Percentiles rank a stretch among this genome's conserved stretches.
Evolutionary conservation across 2,113 vertebrate genomes (phyloP).

Genomic region (Cyrtonyx montezumae): DNA sequence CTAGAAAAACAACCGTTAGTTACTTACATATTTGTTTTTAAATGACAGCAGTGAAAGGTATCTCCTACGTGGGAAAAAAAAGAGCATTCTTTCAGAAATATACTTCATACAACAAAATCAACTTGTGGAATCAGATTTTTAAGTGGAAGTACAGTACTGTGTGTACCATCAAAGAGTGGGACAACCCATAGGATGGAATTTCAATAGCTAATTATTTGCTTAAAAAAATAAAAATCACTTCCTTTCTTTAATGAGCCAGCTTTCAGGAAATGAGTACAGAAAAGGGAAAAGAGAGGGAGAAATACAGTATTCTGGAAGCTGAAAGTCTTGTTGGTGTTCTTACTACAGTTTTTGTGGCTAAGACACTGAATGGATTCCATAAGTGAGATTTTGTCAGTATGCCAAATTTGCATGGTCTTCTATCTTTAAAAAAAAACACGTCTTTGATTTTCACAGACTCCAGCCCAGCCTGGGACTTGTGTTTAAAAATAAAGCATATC

Average conservation of each 20-base stretch:
- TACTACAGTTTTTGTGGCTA: conserved; percentile 58
- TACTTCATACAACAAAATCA: neutral
- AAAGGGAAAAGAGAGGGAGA: conserved; percentile 20
- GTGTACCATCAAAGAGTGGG: neutral
- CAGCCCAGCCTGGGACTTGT: conserved; percentile 43
- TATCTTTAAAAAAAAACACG: conserved; percentile 50
- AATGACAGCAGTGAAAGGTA: neutral
- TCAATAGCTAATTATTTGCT: conserved; percentile 33
- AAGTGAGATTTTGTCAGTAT: conserved; percentile 62
- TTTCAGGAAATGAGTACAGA: conserved; percentile 35
- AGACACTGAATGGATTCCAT: conserved; percentile 69
- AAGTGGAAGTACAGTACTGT: neutral
- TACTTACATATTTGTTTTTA: neutral
- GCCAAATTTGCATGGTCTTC: conserved; percentile 70
- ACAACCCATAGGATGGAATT: conserved; percentile 1
- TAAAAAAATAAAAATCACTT: neutral
- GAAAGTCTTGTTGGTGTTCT: conserved; percentile 27
- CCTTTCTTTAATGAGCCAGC: conserved; percentile 22
- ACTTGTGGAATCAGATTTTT: neutral
- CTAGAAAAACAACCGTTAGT: neutral
- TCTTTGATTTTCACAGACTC: conserved; percentile 67
- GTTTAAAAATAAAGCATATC: conserved; percentile 14
- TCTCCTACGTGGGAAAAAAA: neutral
- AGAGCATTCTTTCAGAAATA: neutral
- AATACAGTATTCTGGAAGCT: conserved; percentile 32